A percentile compares a stretch with the other conserved stretches of the same genome.
Conservation (phyloP, 1,140 invertebrate genomes). For the Zaprionus vittiger region DNA sequence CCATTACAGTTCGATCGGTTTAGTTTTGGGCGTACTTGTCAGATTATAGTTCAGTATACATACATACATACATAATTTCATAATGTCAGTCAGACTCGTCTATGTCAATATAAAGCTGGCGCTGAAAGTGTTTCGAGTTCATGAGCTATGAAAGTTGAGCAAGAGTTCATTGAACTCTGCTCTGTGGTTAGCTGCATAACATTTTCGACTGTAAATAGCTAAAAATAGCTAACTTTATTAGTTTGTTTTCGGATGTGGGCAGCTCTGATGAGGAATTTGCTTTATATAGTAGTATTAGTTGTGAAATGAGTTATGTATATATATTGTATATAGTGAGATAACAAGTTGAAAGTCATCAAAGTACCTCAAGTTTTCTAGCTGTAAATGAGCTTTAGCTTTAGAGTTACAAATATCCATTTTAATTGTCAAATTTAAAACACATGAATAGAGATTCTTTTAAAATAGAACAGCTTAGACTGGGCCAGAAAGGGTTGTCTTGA, state of each 20-base stretch:
- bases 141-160: slow-evolving; percentile 22
- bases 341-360: not conserved
- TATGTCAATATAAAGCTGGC: not conserved
- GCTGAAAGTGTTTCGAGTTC: slow-evolving; percentile 32
- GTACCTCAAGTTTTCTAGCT: not conserved
- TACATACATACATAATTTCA: too few relatives aligned
- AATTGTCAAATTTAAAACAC: too few relatives aligned
- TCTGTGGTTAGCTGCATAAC: slow-evolving; percentile 24
- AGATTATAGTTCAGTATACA: slow-evolving; percentile 40
- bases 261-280: not conserved
- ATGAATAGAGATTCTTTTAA: too few relatives aligned
- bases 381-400: not conserved
- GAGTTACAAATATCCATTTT: not conserved
- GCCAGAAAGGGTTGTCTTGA: too few relatives aligned
- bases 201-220: slow-evolving; percentile 26
- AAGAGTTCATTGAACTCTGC: slow-evolving; percentile 34
- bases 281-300: not conserved
- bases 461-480: too few relatives aligned
- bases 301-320: not conserved
- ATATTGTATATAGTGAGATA: not conserved
- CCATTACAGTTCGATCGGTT: not conserved
- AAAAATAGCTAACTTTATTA: slow-evolving; percentile 27
- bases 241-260: not conserved
- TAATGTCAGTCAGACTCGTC: slow-evolving; percentile 25
- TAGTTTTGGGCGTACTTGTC: slow-evolving; percentile 53